Conservation (phyloP, 2,888 invertebrate species). For the Agrilus cyanescens region DNA sequence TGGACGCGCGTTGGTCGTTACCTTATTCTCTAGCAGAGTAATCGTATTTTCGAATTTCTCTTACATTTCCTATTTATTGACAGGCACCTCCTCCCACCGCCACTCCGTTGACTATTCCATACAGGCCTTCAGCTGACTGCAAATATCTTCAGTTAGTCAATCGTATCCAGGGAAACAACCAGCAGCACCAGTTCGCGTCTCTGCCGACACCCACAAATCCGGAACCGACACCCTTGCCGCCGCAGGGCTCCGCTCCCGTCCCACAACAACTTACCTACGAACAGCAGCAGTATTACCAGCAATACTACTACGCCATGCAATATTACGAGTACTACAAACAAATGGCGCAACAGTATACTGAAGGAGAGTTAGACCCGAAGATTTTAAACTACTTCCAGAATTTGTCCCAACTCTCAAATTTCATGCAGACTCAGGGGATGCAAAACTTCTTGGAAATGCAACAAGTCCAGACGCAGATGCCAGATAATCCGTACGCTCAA, state of each 20-base stretch:
- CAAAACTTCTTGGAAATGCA: constrained; percentile 21
- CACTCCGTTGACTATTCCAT: constrained; percentile 49
- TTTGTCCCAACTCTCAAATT: not conserved
- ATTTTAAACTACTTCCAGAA: not conserved
- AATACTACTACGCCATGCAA: constrained; percentile 31
- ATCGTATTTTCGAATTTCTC: no score
- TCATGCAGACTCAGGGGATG: constrained; percentile 19
- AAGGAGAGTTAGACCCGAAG: no score
- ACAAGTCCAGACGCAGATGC: constrained; percentile 25
- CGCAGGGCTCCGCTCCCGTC: constrained; percentile 30
- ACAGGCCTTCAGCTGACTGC: constrained; percentile 76
- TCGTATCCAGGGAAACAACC: constrained; percentile 56
- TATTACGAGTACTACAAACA: constrained; percentile 35
- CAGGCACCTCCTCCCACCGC: constrained; percentile 36
- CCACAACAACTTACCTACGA: constrained; percentile 28
- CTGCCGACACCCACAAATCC: constrained; percentile 23
- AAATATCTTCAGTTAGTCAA: constrained; percentile 80
- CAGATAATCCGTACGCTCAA: constrained; percentile 31
- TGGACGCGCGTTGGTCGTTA: no score
- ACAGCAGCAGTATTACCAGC: constrained; percentile 30
- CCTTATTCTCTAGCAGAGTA: no score
- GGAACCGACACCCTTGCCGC: constrained; percentile 37
- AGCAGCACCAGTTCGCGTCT: constrained; percentile 4
- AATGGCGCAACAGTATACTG: constrained; percentile 20
- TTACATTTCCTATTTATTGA: constrained; percentile 17